phyloP scores from a whole-genome alignment of 2,113 vertebrate genomes.

The Alethe castanea region DNA sequence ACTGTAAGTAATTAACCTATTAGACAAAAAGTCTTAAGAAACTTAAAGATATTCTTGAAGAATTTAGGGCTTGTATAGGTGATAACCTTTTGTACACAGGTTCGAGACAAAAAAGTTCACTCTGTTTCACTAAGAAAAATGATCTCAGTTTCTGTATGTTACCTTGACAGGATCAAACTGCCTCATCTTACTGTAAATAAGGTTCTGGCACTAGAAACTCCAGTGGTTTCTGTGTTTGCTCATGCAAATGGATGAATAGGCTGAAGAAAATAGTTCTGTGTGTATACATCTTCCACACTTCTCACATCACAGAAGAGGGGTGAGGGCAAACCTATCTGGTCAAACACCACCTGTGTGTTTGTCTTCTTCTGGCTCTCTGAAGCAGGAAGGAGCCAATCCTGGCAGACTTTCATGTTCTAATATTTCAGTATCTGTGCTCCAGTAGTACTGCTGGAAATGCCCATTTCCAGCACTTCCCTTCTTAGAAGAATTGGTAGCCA shows the following conservation, averaged over 20 bases:
- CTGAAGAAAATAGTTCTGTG: not conserved
- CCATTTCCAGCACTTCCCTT: not conserved
- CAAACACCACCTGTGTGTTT: not conserved
- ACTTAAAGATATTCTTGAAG: not conserved
- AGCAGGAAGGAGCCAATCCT: not conserved
- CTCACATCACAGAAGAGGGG: not conserved
- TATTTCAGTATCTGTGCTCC: not conserved
- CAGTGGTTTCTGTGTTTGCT: not conserved
- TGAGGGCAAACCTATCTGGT: not conserved
- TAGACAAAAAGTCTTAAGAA: not conserved
- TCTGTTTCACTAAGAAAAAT: not conserved
- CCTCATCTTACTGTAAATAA: not conserved
- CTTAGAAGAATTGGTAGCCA: not conserved
- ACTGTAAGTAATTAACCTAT: not conserved
- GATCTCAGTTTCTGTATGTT: accelerated
- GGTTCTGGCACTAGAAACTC: not conserved
- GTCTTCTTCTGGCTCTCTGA: not conserved
- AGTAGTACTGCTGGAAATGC: not conserved
- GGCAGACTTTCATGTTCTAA: not conserved
- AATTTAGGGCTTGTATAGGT: not conserved
- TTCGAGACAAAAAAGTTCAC: not conserved
- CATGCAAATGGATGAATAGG: not conserved
- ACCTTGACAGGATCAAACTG: not conserved
- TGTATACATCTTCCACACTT: not conserved
- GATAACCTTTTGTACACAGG: not conserved